These are phyloP conservation scores for Anthopleura sola DNA, from an alignment of 64 coral and sea anemone genomes.

Conservation along the genomic window DNA sequence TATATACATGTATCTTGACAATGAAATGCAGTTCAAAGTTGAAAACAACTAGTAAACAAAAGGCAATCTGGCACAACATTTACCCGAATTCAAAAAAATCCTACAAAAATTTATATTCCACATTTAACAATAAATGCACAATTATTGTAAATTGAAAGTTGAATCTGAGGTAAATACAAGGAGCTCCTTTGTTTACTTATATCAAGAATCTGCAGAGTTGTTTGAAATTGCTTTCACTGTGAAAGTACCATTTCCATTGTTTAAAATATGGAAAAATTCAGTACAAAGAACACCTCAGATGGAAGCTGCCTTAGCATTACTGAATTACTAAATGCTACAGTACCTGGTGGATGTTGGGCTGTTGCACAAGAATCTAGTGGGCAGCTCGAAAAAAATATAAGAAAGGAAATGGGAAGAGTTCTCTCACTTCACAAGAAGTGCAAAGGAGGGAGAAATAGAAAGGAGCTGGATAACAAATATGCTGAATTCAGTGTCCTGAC, in stretches of 20 bases:
- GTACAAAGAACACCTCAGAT: conserved; percentile 22
- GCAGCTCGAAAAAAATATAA: conserved; percentile 30
- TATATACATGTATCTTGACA: no score
- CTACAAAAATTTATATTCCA: no score
- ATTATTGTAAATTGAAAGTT: neutral
- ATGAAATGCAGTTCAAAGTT: no score
- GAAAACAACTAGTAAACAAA: no score
- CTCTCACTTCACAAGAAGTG: conserved; percentile 3
- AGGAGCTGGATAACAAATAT: conserved; percentile 32
- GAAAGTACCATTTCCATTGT: conserved; percentile 29
- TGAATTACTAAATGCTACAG: conserved; percentile 37
- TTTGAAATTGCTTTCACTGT: conserved; percentile 44
- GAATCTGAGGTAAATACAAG: neutral
- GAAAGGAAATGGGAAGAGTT: conserved; percentile 20
- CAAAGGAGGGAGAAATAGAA: conserved; percentile 33
- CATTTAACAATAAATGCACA: no score
- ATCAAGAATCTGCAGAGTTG: neutral
- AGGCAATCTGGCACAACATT: no score
- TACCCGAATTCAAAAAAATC: no score
- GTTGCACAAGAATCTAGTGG: conserved; percentile 22
- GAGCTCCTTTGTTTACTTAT: neutral
- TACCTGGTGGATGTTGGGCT: conserved; percentile 23
- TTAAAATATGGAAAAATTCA: conserved; percentile 43
- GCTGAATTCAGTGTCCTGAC: conserved; percentile 27
- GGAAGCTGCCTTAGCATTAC: conserved; percentile 25